Base-by-base conservation (phyloP, 2,888 invertebrate genomes). In the Euplexia lucipara region DNA sequence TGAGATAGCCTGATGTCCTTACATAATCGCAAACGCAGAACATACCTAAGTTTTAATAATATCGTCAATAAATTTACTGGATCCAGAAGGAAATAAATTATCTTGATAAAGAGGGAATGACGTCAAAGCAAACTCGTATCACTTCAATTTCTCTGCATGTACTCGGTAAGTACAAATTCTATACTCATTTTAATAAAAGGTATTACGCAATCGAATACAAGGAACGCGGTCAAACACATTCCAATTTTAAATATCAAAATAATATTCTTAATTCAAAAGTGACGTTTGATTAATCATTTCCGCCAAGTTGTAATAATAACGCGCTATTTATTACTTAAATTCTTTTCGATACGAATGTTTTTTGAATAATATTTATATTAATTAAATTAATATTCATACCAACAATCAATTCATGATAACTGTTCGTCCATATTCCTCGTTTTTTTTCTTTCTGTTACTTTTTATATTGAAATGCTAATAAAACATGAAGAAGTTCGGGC, bases 281-380 rank as follows among this genome's bases (percentile, higher is more conserved):
- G 68, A 74, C 71, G 42, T 66, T 81, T 78, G 68, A 81, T 81
- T 61, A 45, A 68, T 66, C 59, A 61, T 62, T 66, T 81, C 79
- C 66, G 69, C 60, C 64, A 77, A 61, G 4, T 61, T 65, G 54
- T 22, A 53, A 70, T 70, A 62, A 66, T 68, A 68, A 68, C 12
- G 37, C 42, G 32, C 37, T 26, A 61, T 71, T 79, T 75, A 59
- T 63, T 51, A 47, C 12, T 35, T 51, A 47, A 37, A 51, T 39
- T 47, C 7, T 42, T 54, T 62, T 61, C 26, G 44, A 54, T 41
- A 12, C 1, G n/a, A 64, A 57, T 41, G 18, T 45, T 61, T 63
- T 62, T 66, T 62, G 7, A 52, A 71, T 62, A 59, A 57, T 44
- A 44, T 49, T 68, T 80, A 18, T 57, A 72, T 68, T 64, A 78